Evolutionary conservation across 1,140 invertebrate species (phyloP), one percentile per base, ranked within the genome.

Genomic region (Lysiphlebus fabarum): DNA sequence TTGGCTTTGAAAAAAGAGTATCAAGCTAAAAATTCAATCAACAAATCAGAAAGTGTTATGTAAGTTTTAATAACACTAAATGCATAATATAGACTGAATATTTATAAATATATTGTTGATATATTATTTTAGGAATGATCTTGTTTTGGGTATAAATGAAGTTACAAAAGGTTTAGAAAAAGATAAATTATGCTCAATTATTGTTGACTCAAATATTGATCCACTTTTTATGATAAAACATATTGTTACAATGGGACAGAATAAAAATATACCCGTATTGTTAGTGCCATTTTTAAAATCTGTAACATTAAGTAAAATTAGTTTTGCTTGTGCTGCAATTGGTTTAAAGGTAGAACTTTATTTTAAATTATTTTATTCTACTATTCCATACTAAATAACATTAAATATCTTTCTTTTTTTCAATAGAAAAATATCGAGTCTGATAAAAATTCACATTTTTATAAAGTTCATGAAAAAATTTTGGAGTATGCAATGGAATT

Each of bases 111-210:
- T n/a, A n/a, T 47, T 11, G 33, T 55, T 61, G 7, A 43, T 56
- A 44, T 59, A 54, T 53, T 45, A 70, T 70, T 42, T 61, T 59
- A 80, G 75, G 6, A 65, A 71, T 44, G 64, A 61, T 26, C 38
- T 79, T 12, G 47, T 74, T 34, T 53, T 76, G 33, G 78, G 78
- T 53, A 63, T 77, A 2, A 80, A 80, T 69, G 64, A 61, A 40
- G 66, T 77, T 5, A 79, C 76, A 41, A 65, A 71, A 14, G 57
- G 67, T 14, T 56, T 80, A 44, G 78, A 80, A 58, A 78, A 71
- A 34, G 36, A 71, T 5, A 61, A 61, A n/a, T 5, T 73, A 5
- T 69, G 66, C 43, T 76, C 67, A 11, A 56, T 79, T 17, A 56
- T 80, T 60, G 53, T 79, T 36, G 74, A 79, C 47, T 64, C 73